Evolutionary conservation across 2,113 vertebrate genomes (phyloP), one percentile per base, ranked within the genome.

Genomic region (Cynoglossus semilaevis): DNA sequence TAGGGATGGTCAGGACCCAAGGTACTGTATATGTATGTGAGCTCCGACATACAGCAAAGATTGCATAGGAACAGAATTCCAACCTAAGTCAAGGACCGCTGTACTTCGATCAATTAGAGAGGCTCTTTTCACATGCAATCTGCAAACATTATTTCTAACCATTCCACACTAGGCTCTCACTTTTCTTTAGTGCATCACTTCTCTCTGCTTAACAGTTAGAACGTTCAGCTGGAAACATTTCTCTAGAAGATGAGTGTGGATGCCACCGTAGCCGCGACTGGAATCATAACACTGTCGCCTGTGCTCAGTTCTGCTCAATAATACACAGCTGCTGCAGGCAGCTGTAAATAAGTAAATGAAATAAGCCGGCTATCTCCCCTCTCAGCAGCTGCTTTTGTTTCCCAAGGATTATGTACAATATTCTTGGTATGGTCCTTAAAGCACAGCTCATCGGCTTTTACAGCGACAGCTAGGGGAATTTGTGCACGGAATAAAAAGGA

Each of bases 251-350:
- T 38, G 49, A 17, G 46, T 15, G 60, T 59, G 53, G 36, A 56
- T 62, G 52, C 37, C 18, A n/a, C 18, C 62, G 37, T 12, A 63
- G 29, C 52, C 58, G 36, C 12, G 6, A 56, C 43, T 14, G 12
- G 52, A 49, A 50, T 50, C 62, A 45, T 35, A 52, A 57, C 42
- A 12, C 63, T 22, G 12, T 53, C 53, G 62, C 45, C 42, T 66
- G 38, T 50, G 58, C 34, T 12, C 38, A 37, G 41, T 15, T 38
- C 58, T 47, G 13, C 29, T 59, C 49, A 46, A 60, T 68, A 60
- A 63, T 60, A 67, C 54, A 67, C 52, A 59, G 13, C 45, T 37
- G 68, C 74, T 59, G 58, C 44, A 63, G 53, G 67, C 37, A 50
- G 49, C 37, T 63, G 45, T 17, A 38, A 37, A 59, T 72, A 47